Evolutionary conservation across 2,888 invertebrate genomes (phyloP).

Genomic region (Prosapia bicincta): DNA sequence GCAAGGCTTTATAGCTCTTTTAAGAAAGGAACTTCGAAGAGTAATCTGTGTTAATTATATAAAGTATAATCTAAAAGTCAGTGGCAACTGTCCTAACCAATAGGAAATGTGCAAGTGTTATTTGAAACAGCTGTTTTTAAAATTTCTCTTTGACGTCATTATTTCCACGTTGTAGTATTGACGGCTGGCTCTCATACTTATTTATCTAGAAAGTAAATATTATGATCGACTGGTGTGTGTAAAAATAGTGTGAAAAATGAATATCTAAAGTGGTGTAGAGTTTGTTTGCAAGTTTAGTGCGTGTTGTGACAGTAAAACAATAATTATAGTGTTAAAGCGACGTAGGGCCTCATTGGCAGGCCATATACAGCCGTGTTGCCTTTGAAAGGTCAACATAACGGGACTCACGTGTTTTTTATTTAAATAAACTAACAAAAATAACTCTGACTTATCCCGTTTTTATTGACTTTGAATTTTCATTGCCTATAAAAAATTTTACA

Average conservation of each 20-base stretch:
- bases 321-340: neutral
- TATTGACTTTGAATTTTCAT: neutral
- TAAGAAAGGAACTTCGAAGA: no score
- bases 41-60: no score
- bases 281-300: neutral
- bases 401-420: neutral
- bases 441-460: neutral
- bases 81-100: no score
- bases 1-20: no score
- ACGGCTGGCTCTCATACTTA: neutral
- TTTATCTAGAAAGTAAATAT: neutral
- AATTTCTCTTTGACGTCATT: neutral
- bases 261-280: neutral
- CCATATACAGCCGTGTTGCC: neutral
- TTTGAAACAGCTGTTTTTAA: neutral
- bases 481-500: neutral
- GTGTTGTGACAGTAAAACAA: neutral
- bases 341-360: neutral
- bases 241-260: neutral
- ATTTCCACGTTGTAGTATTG: neutral
- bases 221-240: neutral
- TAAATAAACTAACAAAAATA: neutral
- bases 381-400: constrained; percentile 2
- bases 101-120: neutral
- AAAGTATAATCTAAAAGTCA: no score